These are phyloP conservation scores for Spinibarbus caldwelli DNA, from an alignment of 2,797 vertebrate genomes.

Conservation along the genomic window DNA sequence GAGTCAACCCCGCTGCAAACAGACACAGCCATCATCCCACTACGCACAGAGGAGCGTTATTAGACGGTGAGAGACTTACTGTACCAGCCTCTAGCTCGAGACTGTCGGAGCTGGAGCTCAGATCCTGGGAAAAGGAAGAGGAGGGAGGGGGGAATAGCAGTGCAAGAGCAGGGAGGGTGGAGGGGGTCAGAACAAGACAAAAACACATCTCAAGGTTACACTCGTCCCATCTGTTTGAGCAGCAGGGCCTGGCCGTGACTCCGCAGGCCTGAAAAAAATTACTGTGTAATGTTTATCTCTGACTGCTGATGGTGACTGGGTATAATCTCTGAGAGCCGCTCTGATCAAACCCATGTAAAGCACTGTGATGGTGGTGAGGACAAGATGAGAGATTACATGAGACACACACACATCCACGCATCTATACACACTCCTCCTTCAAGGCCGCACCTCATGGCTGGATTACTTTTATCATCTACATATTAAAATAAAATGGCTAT, in stretches of 20 bases:
- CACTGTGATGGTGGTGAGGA: constrained; percentile 14
- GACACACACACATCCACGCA: not conserved
- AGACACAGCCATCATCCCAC: constrained; percentile 76
- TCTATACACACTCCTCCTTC: not conserved
- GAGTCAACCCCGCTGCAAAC: constrained; percentile 63
- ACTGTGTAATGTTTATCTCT: constrained; percentile 47
- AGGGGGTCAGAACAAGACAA: constrained; percentile 53
- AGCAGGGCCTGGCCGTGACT: constrained; percentile 40
- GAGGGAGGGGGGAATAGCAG: constrained; percentile 65
- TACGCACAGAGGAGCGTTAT: constrained; percentile 65
- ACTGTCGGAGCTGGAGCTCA: constrained; percentile 90
- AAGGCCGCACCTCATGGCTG: not conserved
- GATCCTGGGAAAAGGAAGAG: constrained; percentile 84
- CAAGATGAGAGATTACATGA: constrained; percentile 45
- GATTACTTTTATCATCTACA: constrained; percentile 13
- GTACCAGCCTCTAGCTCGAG: constrained; percentile 85
- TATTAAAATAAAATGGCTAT: not conserved
- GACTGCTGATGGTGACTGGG: constrained; percentile 32
- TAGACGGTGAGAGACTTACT: constrained; percentile 83
- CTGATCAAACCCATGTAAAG: constrained; percentile 18
- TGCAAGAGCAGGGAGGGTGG: constrained; percentile 70
- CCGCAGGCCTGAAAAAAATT: constrained; percentile 15
- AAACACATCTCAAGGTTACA: constrained; percentile 51
- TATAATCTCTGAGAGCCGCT: constrained; percentile 41
- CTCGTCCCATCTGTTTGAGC: constrained; percentile 30